phyloP scores from a whole-genome alignment of 2,113 vertebrate genomes.

The Rhizomys pruinosus region DNA sequence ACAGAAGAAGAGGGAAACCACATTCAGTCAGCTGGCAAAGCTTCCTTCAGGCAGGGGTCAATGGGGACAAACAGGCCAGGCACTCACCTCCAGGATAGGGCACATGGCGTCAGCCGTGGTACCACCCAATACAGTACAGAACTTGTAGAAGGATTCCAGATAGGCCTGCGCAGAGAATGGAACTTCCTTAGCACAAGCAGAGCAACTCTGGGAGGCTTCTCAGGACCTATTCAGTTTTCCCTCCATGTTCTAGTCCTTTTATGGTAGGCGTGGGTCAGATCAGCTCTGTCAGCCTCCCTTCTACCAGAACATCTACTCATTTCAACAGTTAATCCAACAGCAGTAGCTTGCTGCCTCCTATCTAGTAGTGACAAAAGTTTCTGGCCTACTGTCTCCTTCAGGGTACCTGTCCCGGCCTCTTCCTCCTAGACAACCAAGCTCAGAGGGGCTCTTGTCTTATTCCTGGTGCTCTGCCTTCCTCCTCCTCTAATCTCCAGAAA shows the following conservation, averaged over 20 bases:
- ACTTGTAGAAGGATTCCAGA: slow-evolving; percentile 98
- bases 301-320: not conserved
- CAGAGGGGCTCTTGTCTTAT: not conserved
- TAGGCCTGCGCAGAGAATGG: slow-evolving; percentile 89
- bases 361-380: not conserved
- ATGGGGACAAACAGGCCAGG: not conserved
- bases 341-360: not conserved
- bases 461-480: not conserved
- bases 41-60: not conserved
- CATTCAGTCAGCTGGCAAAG: not conserved
- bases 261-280: not conserved
- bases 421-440: not conserved
- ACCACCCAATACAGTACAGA: slow-evolving; percentile 95
- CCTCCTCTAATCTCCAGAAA: not conserved
- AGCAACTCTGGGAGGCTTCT: not conserved
- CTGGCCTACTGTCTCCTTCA: not conserved
- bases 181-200: slow-evolving; percentile 41
- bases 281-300: not conserved
- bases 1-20: not conserved
- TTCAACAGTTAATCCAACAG: not conserved
- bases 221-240: not conserved
- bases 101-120: slow-evolving; percentile 98
- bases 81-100: slow-evolving; percentile 96
- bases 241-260: not conserved
- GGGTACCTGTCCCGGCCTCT: not conserved